A percentile compares a stretch with the other conserved stretches of the same genome.
Conservation (phyloP, 2,113 vertebrate species). For the Pseudorasbora parva region DNA sequence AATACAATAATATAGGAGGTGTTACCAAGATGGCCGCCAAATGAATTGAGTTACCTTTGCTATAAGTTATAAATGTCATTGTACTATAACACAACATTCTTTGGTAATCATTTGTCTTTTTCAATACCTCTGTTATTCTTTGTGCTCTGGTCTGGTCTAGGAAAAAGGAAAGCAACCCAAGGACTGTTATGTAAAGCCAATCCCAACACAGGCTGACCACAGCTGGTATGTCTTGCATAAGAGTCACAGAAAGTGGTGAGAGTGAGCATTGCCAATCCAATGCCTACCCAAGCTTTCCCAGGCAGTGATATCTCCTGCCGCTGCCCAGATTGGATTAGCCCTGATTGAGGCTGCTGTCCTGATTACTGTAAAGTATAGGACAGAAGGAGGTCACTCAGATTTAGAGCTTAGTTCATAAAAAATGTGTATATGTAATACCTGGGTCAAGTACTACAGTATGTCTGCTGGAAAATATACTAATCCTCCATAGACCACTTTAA, state of each 20-base stretch:
- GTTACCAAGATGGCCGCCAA: too few species aligned
- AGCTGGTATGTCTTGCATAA: conserved; percentile 73
- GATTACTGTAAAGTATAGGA: conserved; percentile 57
- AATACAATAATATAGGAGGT: too few species aligned
- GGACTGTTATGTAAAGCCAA: conserved; percentile 68
- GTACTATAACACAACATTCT: too few species aligned
- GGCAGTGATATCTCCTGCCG: conserved; percentile 59
- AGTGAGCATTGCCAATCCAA: conserved; percentile 69
- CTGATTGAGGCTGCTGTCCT: conserved; percentile 69
- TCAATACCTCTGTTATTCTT: conserved; percentile 30
- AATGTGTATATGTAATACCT: conserved; percentile 52
- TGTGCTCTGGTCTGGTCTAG: conserved; percentile 44
- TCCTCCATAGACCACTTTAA: conserved; percentile 1
- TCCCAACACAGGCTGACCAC: conserved; percentile 67
- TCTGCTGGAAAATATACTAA: conserved; percentile 20
- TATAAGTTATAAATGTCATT: too few species aligned
- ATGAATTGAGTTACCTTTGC: too few species aligned
- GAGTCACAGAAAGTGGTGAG: conserved; percentile 64
- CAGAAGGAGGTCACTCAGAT: conserved; percentile 43
- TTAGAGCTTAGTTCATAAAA: conserved; percentile 48
- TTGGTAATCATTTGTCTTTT: neutral
- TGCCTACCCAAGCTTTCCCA: conserved; percentile 58
- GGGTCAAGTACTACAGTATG: conserved; percentile 20
- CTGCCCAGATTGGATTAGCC: conserved; percentile 65
- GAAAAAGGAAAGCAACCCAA: conserved; percentile 55